Percentiles rank a stretch among this genome's conserved stretches.
Conservation (phyloP, 2,888 invertebrate genomes). For the Polyommatus iphigenia region DNA sequence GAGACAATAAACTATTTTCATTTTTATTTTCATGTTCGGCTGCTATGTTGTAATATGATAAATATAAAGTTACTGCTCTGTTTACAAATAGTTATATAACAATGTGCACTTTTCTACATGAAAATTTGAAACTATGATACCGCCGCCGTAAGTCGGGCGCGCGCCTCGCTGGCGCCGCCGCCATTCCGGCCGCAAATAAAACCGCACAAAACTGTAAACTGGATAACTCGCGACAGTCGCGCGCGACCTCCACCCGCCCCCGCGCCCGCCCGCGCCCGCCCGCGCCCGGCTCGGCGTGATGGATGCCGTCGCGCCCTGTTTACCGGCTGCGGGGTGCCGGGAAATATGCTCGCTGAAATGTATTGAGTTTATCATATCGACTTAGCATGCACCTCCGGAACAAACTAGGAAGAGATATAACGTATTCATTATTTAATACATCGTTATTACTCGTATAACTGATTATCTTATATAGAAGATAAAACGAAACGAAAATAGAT, state of each 20-base stretch:
- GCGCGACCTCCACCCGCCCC: constrained; percentile 47
- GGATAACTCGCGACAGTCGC: constrained; percentile 48
- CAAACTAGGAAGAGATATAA: not conserved
- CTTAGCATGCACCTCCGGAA: not conserved
- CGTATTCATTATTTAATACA: no score
- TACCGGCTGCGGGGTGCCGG: not conserved
- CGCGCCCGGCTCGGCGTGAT: no score
- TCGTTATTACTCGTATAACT: no score
- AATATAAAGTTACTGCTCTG: not conserved
- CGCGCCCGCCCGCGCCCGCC: constrained; percentile 37
- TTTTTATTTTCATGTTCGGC: no score
- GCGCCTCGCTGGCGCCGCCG: constrained; percentile 43
- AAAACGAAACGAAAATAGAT: no score
- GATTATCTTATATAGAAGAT: no score
- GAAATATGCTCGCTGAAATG: not conserved
- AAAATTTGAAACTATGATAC: no score
- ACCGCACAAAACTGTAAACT: constrained; percentile 56
- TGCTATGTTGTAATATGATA: not conserved
- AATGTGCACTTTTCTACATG: not conserved
- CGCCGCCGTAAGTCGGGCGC: not conserved
- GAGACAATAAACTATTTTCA: no score
- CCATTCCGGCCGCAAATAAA: constrained; percentile 48
- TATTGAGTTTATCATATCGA: not conserved
- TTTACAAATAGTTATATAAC: not conserved
- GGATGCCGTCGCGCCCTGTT: not conserved